Conservation (phyloP, 1,140 invertebrate genomes). For the Heliconius hewitsoni region DNA sequence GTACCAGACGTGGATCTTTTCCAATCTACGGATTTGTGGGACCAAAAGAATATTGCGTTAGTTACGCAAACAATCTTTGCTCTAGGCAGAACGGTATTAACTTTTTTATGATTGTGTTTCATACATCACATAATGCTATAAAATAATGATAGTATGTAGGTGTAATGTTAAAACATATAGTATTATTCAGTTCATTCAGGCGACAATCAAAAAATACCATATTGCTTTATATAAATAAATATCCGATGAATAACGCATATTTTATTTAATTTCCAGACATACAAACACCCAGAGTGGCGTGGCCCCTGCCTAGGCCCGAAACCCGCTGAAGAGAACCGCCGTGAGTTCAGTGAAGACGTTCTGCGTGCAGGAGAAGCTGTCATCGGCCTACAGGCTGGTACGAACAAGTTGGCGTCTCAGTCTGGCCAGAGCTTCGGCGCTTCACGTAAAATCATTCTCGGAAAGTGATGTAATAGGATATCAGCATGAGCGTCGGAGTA, state of each 20-base stretch:
- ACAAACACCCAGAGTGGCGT: constrained; percentile 92
- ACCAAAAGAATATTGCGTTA: constrained; percentile 95
- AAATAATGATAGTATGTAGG: neutral
- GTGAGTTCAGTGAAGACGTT: constrained; percentile 94
- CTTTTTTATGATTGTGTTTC: neutral
- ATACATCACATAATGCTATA: neutral
- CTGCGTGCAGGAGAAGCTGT: constrained; percentile 91
- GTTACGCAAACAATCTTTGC: constrained; percentile 94
- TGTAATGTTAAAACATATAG: too few relatives aligned
- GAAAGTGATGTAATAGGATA: constrained; percentile 84
- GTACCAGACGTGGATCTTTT: constrained; percentile 95
- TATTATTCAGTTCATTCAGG: too few relatives aligned
- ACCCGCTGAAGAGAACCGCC: constrained; percentile 92
- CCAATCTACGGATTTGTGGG: constrained; percentile 96
- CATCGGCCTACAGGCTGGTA: constrained; percentile 95
- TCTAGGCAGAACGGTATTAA: constrained; percentile 89
- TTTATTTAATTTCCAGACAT: constrained; percentile 83
- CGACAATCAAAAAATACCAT: too few relatives aligned
- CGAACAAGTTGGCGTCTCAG: constrained; percentile 94
- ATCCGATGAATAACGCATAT: too few relatives aligned
- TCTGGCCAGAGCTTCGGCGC: constrained; percentile 96
- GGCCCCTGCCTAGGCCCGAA: constrained; percentile 93
- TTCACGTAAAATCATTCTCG: constrained; percentile 90
- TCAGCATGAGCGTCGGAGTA: too few relatives aligned
- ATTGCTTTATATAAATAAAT: too few relatives aligned